Conservation (phyloP, 2,113 vertebrate genomes). For the Ailurus styani region DNA sequence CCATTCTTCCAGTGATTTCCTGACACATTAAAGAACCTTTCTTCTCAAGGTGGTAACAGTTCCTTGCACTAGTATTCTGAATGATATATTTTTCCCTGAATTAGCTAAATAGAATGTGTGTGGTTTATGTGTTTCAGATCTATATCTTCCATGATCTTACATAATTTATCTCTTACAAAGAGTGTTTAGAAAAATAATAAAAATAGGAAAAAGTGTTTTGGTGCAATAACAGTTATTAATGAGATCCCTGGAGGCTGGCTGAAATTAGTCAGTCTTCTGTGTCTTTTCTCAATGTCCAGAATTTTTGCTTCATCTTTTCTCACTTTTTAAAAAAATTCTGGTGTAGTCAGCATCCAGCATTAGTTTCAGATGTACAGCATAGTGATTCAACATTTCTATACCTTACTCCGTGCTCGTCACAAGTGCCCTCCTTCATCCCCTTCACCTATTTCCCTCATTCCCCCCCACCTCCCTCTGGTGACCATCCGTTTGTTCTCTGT, state of each 20-base stretch:
- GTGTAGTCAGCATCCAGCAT: background rate
- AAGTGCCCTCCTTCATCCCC: background rate
- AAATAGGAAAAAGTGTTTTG: background rate
- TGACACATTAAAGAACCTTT: background rate
- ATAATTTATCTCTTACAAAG: background rate
- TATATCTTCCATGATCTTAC: background rate
- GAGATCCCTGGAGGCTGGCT: background rate
- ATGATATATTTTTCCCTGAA: background rate
- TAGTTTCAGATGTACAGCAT: background rate
- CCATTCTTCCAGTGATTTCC: background rate
- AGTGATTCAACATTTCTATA: background rate
- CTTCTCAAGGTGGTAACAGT: background rate
- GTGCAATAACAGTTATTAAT: background rate
- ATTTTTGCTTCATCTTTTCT: background rate
- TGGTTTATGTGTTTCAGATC: background rate
- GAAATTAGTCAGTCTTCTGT: background rate
- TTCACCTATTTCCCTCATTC: background rate
- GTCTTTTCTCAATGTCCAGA: background rate
- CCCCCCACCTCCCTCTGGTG: background rate
- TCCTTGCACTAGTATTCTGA: background rate
- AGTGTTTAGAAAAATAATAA: slow-evolving; percentile 19
- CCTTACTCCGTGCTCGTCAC: background rate
- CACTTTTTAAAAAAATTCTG: background rate
- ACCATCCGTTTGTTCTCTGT: background rate
- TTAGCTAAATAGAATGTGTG: background rate